Conservation (phyloP, 2,888 invertebrate species). For the Yponomeuta malinellus region DNA sequence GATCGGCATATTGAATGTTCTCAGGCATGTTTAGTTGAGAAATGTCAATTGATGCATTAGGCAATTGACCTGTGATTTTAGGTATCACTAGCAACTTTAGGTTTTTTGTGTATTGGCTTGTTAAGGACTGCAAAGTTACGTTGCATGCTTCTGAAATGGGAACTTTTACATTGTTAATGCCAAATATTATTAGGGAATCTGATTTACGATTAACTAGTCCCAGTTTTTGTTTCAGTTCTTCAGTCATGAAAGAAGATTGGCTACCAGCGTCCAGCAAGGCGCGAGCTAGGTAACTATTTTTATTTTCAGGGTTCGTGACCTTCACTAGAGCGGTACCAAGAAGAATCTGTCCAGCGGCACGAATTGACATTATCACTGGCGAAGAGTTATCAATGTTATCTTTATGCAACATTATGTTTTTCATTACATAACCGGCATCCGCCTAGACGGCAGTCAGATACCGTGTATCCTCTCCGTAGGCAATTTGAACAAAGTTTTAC, state of each 20-base stretch:
- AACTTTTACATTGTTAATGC: conserved; percentile 7
- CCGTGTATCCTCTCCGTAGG: neutral
- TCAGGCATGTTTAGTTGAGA: neutral
- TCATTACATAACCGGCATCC: neutral
- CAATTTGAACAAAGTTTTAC: conserved; percentile 8
- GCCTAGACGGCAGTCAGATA: neutral
- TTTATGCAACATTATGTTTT: conserved; percentile 6
- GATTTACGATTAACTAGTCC: neutral
- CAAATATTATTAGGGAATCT: conserved; percentile 11
- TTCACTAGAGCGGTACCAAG: conserved; percentile 19
- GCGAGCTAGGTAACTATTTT: conserved; percentile 16
- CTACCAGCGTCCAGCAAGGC: conserved; percentile 11
- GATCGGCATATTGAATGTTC: conserved; percentile 9
- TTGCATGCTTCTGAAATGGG: conserved; percentile 9
- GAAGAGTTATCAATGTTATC: conserved; percentile 4
- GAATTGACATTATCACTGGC: conserved; percentile 16
- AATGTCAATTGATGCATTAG: neutral
- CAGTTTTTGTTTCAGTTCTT: conserved; percentile 13
- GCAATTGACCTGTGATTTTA: conserved; percentile 1
- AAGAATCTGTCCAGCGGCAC: conserved; percentile 15
- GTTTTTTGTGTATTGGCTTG: neutral
- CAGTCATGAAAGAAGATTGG: conserved; percentile 12
- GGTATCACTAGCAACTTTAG: neutral
- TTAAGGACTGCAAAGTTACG: neutral
- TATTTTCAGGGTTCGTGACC: conserved; percentile 17